These are phyloP conservation scores for Seriola rivoliana DNA, from an alignment of 2,113 vertebrate species.

Conservation along the genomic window DNA sequence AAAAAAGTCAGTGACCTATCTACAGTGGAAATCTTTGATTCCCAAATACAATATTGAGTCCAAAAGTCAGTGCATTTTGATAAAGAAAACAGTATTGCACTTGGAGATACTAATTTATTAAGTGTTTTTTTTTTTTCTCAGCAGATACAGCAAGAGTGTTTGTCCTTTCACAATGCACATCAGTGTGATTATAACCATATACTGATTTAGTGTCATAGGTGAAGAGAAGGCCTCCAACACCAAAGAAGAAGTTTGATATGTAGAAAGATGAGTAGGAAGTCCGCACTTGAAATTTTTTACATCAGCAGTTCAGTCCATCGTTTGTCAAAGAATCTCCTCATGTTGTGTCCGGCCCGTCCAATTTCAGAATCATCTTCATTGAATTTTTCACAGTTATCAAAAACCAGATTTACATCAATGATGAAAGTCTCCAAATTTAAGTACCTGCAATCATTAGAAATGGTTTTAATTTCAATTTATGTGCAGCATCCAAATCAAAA, in stretches of 20 bases:
- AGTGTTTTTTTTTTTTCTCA: constrained; percentile 68
- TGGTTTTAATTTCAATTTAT: neutral
- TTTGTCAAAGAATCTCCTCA: constrained; percentile 97
- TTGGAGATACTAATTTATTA: constrained; percentile 83
- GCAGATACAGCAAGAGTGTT: constrained; percentile 80
- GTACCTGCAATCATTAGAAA: constrained; percentile 85
- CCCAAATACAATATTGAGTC: constrained; percentile 85
- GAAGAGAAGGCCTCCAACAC: constrained; percentile 45
- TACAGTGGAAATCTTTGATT: constrained; percentile 88
- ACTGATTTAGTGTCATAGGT: constrained; percentile 80
- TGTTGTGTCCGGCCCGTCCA: constrained; percentile 94
- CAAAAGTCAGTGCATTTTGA: constrained; percentile 90
- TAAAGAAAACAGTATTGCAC: constrained; percentile 94
- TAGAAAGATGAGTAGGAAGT: constrained; percentile 75
- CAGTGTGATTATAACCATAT: constrained; percentile 75
- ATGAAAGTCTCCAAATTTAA: constrained; percentile 93
- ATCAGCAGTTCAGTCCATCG: constrained; percentile 95
- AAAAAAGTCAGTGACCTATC: constrained; percentile 83
- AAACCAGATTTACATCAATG: constrained; percentile 96
- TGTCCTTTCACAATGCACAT: constrained; percentile 87
- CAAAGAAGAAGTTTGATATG: constrained; percentile 87
- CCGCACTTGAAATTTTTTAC: constrained; percentile 62
- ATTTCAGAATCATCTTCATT: constrained; percentile 98
- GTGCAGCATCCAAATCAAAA: neutral
- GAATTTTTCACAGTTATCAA: constrained; percentile 98